A percentile compares a stretch with the other conserved stretches of the same genome.
Conservation (phyloP, 2,113 vertebrate genomes). For the Callopanchax toddi region DNA sequence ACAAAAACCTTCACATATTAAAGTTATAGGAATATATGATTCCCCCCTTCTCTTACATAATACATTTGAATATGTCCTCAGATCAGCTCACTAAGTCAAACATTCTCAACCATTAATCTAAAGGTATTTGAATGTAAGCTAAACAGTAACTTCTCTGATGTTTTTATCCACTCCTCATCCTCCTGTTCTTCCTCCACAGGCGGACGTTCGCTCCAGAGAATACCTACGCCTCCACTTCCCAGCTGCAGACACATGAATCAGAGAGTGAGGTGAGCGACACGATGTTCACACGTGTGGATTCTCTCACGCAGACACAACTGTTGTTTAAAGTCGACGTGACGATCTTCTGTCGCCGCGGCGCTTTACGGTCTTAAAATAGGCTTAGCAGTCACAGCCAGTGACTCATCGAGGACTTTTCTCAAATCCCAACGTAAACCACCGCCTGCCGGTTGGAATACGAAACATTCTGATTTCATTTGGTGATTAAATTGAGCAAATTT, state of each 20-base stretch:
- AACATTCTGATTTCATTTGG: constrained; percentile 34
- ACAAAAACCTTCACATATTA: too few relatives aligned
- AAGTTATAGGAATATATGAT: too few relatives aligned
- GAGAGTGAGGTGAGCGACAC: constrained; percentile 53
- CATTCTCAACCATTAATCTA: too few relatives aligned
- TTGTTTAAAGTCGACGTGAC: not conserved
- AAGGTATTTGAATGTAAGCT: too few relatives aligned
- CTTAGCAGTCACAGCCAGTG: constrained; percentile 33
- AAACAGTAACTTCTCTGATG: too few relatives aligned
- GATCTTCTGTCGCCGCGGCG: constrained; percentile 13
- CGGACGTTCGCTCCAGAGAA: constrained; percentile 88
- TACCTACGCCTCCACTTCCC: constrained; percentile 81
- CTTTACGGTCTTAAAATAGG: constrained; percentile 53
- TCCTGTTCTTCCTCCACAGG: constrained; percentile 72
- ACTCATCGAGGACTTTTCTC: constrained; percentile 51
- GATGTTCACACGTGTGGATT: not conserved
- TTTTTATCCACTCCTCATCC: not conserved
- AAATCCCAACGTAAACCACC: constrained; percentile 44
- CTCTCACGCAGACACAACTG: constrained; percentile 10
- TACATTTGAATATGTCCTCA: too few relatives aligned
- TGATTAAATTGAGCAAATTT: constrained; percentile 31
- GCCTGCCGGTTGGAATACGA: constrained; percentile 15
- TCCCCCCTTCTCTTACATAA: too few relatives aligned
- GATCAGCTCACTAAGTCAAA: too few relatives aligned
- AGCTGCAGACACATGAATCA: constrained; percentile 37